Evolutionary conservation across 2,888 invertebrate species (phyloP), one percentile per base, ranked within the genome.

Genomic region (Drosophila eohydei): DNA sequence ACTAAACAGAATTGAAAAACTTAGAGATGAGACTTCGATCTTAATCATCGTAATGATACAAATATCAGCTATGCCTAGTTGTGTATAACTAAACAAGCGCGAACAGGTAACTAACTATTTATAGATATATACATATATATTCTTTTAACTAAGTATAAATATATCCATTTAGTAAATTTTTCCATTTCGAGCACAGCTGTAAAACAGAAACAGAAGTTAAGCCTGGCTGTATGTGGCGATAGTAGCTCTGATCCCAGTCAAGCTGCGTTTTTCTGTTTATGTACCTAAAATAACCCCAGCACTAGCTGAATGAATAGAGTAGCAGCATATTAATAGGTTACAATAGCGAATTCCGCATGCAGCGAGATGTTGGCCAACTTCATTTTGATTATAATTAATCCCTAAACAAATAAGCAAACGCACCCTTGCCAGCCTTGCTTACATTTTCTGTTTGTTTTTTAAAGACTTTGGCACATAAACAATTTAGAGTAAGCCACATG

Each of bases 401-500:
- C 11, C 26, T 16, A 40, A 48, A 11, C 11, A 48, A 63, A 48
- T 63, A 30, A 30, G 11, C 44, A 44, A 12, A n/a, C 61, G 8
- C 7, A 30, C 36, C 21, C 54, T 16, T 21, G 36, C 28, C 3
- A 12, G 14, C 4, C 3, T 2, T 2, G 0, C 16, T 2, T 26
- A 21, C 2, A 40, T n/a, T n/a, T 40, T 40, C 6, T 4, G 1
- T 21, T 11, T 4, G 9, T 44, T 21, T 11, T 38, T 40, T 8
- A 11, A 30, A 11, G 14, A 9, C 44, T 46, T 30, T n/a, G 21
- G 46, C 30, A 28, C 66, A 36, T 65, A 34, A 50, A 50, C 50
- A 41, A 43, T 64, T 64, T 28, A 50, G 12, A 65, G 21, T 30
- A 65, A 44, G 51, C 65, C 66, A 44, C 66, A 32, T 50, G 30